Evolutionary conservation across 2,113 vertebrate species (phyloP).

Genomic region (Boulengerochromis microlepis): DNA sequence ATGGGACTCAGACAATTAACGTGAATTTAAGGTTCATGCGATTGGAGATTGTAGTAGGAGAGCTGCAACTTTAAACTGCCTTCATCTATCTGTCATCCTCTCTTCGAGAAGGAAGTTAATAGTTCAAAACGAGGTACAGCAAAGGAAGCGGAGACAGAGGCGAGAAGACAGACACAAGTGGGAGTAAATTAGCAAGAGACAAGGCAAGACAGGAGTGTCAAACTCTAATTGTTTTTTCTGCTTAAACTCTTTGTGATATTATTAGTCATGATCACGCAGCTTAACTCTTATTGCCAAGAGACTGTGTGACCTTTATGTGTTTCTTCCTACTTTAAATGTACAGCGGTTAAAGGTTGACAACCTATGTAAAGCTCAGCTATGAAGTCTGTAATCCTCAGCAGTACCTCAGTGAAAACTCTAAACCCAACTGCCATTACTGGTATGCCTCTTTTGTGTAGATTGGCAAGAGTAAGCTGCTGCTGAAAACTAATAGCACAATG

Average conservation of each 20-base stretch:
- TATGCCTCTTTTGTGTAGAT: constrained; percentile 60
- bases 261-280: constrained; percentile 16
- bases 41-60: background rate
- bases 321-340: constrained; percentile 16
- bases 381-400: constrained; percentile 47
- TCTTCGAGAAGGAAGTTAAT: background rate
- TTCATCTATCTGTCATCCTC: constrained; percentile 32
- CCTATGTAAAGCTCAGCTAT: constrained; percentile 40
- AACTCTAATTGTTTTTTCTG: background rate
- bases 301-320: constrained; percentile 26
- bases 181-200: background rate
- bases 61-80: constrained; percentile 25
- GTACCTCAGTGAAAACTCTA: constrained; percentile 49
- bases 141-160: constrained; percentile 6
- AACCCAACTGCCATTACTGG: constrained; percentile 40
- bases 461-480: constrained; percentile 52
- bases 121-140: background rate
- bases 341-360: constrained; percentile 47
- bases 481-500: constrained; percentile 61
- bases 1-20: constrained; percentile 11
- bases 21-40: background rate
- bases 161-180: background rate
- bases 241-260: constrained; percentile 22
- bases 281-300: background rate
- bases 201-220: background rate